Evolutionary conservation across 2,797 vertebrate genomes (phyloP).

Genomic region (Cryptoprocta ferox): DNA sequence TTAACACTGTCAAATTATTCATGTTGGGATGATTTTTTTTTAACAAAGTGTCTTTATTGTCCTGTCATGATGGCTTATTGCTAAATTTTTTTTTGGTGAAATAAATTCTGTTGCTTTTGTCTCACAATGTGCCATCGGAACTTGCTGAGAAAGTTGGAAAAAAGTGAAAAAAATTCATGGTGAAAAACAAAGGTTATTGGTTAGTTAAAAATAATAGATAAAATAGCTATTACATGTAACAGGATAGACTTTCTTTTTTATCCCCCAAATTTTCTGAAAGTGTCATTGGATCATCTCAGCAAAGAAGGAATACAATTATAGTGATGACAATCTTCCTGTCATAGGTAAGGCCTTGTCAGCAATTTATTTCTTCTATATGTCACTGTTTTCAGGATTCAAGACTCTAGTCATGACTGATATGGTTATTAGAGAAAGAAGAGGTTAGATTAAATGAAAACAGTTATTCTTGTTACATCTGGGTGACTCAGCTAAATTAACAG

Average conservation of each 20-base stretch:
- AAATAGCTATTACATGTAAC: constrained; percentile 5
- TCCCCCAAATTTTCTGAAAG: constrained; percentile 44
- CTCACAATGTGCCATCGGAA: background rate
- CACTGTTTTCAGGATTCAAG: background rate
- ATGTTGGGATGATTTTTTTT: background rate
- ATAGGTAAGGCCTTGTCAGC: constrained; percentile 48
- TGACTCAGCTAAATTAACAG: background rate
- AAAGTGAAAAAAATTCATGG: background rate
- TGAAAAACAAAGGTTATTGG: constrained; percentile 29
- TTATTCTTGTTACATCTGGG: background rate
- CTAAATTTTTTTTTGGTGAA: background rate
- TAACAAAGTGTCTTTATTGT: background rate
- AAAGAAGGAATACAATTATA: constrained; percentile 53
- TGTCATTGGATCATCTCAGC: constrained; percentile 63
- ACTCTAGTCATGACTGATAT: background rate
- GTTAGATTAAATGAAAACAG: background rate
- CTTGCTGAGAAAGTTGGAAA: background rate
- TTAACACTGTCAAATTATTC: background rate
- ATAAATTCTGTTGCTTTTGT: background rate
- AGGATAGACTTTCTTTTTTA: constrained; percentile 46
- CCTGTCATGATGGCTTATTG: background rate
- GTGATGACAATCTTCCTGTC: constrained; percentile 51
- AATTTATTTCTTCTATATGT: background rate
- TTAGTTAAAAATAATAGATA: background rate
- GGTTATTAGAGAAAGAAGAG: constrained; percentile 32